Conservation (phyloP, 2,888 invertebrate genomes). For the Phaonia tiefii region DNA sequence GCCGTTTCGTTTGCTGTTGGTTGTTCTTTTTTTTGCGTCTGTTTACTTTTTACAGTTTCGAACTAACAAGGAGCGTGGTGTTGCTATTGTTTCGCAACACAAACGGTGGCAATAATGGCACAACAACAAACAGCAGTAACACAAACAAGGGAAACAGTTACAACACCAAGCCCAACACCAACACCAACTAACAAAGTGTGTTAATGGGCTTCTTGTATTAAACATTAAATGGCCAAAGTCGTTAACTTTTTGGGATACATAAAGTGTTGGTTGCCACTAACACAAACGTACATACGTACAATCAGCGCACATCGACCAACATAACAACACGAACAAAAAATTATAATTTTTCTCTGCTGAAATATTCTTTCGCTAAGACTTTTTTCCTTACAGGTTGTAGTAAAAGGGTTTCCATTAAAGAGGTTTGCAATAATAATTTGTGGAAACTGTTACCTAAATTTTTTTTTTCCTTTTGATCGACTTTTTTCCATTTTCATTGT, state of each 20-base stretch:
- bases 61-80: constrained; percentile 2
- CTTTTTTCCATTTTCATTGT: too few species aligned
- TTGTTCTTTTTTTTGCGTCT: not conserved
- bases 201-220: constrained; percentile 61
- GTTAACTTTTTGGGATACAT: constrained; percentile 60
- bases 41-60: constrained; percentile 9
- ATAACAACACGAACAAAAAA: not conserved
- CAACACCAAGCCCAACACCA: constrained; percentile 6
- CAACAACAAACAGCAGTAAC: not conserved
- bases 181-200: constrained; percentile 55
- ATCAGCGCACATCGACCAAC: not conserved
- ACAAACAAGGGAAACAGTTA: not conserved
- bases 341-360: too few species aligned
- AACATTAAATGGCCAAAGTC: constrained; percentile 62
- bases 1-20: not conserved
- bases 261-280: constrained; percentile 20
- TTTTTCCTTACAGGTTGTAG: not conserved
- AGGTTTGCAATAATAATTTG: too few species aligned
- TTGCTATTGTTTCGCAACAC: not conserved
- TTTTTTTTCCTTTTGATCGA: too few species aligned
- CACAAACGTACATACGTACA: constrained; percentile 26
- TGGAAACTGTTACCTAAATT: too few species aligned
- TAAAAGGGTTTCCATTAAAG: not conserved
- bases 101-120: constrained; percentile 14
- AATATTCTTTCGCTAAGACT: not conserved